Evolutionary conservation across 2,888 invertebrate genomes (phyloP).

Genomic region (Eristalis arbustorum): DNA sequence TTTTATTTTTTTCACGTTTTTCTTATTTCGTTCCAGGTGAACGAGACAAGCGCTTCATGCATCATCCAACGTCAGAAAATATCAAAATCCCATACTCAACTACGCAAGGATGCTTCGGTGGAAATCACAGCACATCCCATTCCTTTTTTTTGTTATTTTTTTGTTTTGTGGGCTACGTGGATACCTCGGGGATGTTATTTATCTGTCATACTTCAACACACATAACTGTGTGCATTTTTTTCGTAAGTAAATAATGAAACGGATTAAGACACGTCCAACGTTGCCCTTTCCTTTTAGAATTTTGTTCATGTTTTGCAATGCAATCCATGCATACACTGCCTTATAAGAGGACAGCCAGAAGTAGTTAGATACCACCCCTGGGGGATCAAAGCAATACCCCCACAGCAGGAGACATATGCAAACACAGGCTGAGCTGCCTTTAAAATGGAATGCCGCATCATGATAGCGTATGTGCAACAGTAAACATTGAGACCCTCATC

Average conservation of each 20-base stretch:
- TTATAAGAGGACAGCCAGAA: no score
- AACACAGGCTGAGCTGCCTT: no score
- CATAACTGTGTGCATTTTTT: not conserved
- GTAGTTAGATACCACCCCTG: no score
- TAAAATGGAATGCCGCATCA: no score
- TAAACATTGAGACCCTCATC: no score
- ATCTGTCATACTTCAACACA: not conserved
- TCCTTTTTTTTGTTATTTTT: slow-evolving; percentile 9
- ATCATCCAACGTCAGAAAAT: slow-evolving; percentile 30
- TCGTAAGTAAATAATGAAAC: slow-evolving; percentile 27
- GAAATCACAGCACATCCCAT: slow-evolving; percentile 18
- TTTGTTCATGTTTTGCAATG: no score
- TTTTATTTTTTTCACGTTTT: slow-evolving; percentile 4
- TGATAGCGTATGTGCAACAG: no score
- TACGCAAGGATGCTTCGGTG: slow-evolving; percentile 14
- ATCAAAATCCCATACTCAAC: slow-evolving; percentile 13
- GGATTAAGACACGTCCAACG: slow-evolving; percentile 22
- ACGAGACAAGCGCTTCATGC: slow-evolving; percentile 37
- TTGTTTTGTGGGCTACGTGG: slow-evolving; percentile 18
- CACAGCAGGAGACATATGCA: no score
- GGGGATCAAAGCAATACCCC: no score
- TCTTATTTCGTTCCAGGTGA: slow-evolving; percentile 40
- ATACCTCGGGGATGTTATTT: slow-evolving; percentile 16
- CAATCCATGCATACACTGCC: no score
- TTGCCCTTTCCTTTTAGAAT: slow-evolving; percentile 1